A percentile compares a stretch with the other conserved stretches of the same genome.
phyloP scores from a whole-genome alignment of 2,888 invertebrate species.

The Lithosia quadra region DNA sequence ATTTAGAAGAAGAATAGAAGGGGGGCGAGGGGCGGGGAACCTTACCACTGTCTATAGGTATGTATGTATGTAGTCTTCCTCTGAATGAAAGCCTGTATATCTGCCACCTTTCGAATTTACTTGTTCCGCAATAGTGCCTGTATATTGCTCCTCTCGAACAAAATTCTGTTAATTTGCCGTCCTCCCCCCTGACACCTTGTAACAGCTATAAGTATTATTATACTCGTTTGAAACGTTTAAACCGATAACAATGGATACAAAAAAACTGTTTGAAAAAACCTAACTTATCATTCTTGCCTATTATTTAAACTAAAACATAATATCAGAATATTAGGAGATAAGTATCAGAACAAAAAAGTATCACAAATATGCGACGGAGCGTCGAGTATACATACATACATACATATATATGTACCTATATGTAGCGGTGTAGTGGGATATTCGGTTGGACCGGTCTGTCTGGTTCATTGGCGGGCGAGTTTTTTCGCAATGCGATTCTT shows the following conservation, averaged over 20 bases:
- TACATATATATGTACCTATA: not conserved
- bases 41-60: too few relatives aligned
- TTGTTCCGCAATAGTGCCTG: too few relatives aligned
- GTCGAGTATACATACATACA: conserved; percentile 25
- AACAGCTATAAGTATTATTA: not conserved
- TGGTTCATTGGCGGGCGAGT: conserved; percentile 55
- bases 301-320: conserved; percentile 19
- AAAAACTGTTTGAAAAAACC: not conserved
- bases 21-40: not conserved
- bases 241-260: conserved; percentile 2
- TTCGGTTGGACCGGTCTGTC: conserved; percentile 63
- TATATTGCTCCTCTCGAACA: too few relatives aligned
- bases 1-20: too few relatives aligned
- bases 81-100: too few relatives aligned
- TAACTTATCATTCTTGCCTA: conserved; percentile 1
- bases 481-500: conserved; percentile 71
- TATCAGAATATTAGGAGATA: conserved; percentile 30
- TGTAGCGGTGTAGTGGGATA: conserved; percentile 36
- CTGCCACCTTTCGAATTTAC: too few relatives aligned
- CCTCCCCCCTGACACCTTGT: too few relatives aligned
- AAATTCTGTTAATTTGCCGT: too few relatives aligned
- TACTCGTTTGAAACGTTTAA: not conserved
- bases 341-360: conserved; percentile 41
- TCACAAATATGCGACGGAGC: conserved; percentile 26
- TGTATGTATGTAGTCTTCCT: too few relatives aligned